Evolutionary conservation across 2,797 vertebrate genomes (phyloP), one percentile per base, ranked within the genome.

Genomic region (Macropus fuliginosus): DNA sequence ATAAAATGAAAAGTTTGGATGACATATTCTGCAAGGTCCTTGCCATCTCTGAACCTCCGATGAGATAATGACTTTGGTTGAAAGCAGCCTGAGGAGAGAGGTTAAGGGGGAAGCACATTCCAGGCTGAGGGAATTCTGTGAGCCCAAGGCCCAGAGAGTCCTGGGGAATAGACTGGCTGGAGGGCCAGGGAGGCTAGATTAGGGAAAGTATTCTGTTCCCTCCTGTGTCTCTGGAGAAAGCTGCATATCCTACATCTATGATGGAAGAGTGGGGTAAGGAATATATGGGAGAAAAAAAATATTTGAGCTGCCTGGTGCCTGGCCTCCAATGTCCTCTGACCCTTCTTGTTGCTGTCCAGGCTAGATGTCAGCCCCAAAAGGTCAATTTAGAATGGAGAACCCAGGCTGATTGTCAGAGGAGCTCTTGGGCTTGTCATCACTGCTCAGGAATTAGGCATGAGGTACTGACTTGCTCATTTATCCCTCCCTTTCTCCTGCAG

Each of bases 401-500:
- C 16, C 92, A 27, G 56, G 0, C 27, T 0, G 40, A 27, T 50
- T 57, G 54, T 91, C 18, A 0, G 40, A 1, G 34, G 29, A 89
- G 21, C 11, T 40, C 31, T 12, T 3, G 12, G 13, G 10, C 29
- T 16, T 6, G 3, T 16, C 4, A 0, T 34, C 27, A 10, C 40
- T 0, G 21, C 21, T 50, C 40, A 27, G 24, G n/a, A 87, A 46
- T 0, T 50, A 34, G 40, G 40, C 8, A 50, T 87, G 74, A 46
- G 21, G 0, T 1, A 24, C 56, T 96, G 93, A 94, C 91, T 94
- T 18, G 12, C 93, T 92, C 10, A 94, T 87, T 92, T 12, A 94
- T 87, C 96, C 94, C 98, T 96, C 94, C 24, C 97, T 62, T 92
- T 96, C 54, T 50, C 95, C 55, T 46, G 13, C 94, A 99, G 99